phyloP scores from a whole-genome alignment of 2,113 vertebrate species.

The Fregetta grallaria region DNA sequence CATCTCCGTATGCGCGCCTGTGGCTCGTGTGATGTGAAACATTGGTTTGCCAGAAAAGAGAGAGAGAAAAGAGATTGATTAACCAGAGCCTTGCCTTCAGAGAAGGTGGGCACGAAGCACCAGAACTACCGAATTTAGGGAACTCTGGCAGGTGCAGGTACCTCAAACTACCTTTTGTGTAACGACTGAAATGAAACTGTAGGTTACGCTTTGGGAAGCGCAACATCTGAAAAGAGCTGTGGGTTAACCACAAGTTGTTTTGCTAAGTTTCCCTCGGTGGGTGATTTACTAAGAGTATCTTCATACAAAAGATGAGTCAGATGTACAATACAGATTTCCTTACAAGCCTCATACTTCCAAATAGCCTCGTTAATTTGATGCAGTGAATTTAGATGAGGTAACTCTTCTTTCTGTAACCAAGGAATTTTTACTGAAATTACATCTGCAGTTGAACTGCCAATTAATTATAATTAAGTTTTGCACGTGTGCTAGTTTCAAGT shows the following conservation, averaged over 20 bases:
- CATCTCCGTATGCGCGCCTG: accelerated
- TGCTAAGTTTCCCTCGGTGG: neutral
- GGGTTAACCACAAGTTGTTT: neutral
- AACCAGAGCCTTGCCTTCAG: neutral
- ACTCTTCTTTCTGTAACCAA: neutral
- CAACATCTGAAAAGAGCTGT: neutral
- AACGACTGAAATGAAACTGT: neutral
- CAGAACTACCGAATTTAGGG: neutral
- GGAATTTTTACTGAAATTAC: slow-evolving; percentile 35
- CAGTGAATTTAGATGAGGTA: neutral
- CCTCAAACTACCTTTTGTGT: neutral
- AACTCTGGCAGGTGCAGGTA: neutral
- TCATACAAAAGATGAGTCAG: neutral
- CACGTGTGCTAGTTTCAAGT: neutral
- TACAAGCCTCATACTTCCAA: neutral
- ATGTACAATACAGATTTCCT: neutral
- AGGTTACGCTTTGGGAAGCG: neutral
- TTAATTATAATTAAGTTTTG: neutral
- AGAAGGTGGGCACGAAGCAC: neutral
- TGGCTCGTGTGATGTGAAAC: neutral
- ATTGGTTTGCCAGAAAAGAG: neutral
- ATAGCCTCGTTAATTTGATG: neutral
- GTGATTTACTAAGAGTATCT: neutral
- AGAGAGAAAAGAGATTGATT: neutral
- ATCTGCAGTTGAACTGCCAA: neutral